These are phyloP conservation scores for Morpho achilles DNA, from an alignment of 2,888 invertebrate genomes.

Conservation along the genomic window DNA sequence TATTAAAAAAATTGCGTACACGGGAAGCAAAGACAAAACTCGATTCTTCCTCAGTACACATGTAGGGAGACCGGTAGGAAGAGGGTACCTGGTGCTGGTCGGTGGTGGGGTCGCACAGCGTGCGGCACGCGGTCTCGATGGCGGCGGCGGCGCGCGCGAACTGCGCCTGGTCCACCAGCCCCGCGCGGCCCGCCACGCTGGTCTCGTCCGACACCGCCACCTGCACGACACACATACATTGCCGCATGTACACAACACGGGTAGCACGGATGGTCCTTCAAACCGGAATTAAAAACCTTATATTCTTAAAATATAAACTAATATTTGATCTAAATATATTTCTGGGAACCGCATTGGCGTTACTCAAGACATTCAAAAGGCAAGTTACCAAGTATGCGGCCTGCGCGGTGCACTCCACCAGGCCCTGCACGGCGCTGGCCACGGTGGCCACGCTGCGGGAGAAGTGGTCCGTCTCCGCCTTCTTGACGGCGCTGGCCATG, in stretches of 20 bases:
- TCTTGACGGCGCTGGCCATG: slow-evolving; percentile 94
- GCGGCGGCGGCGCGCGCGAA: slow-evolving; percentile 93
- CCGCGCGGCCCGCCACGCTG: slow-evolving; percentile 92
- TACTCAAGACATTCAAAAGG: too few relatives aligned
- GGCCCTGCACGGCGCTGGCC: slow-evolving; percentile 91
- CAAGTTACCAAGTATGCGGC: slow-evolving; percentile 89
- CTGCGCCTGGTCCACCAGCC: slow-evolving; percentile 92
- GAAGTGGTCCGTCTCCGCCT: slow-evolving; percentile 91
- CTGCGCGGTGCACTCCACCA: slow-evolving; percentile 96
- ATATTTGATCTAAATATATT: too few relatives aligned
- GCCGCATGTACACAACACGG: too few relatives aligned
- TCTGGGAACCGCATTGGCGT: too few relatives aligned
- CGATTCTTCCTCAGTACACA: neutral
- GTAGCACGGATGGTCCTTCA: too few relatives aligned
- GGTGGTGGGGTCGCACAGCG: slow-evolving; percentile 84
- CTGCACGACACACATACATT: slow-evolving; percentile 36
- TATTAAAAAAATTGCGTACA: neutral
- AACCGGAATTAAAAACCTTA: too few relatives aligned
- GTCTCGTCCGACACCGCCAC: slow-evolving; percentile 95
- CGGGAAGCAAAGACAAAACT: neutral
- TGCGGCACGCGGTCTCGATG: slow-evolving; percentile 93
- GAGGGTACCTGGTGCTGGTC: slow-evolving; percentile 83
- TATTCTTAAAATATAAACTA: too few relatives aligned
- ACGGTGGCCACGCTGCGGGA: slow-evolving; percentile 90
- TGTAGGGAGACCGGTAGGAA: neutral